Percentiles rank a stretch among this genome's conserved stretches.
Evolutionary conservation across 2,888 invertebrate genomes (phyloP).

Genomic region (Rhodophaea formosa): DNA sequence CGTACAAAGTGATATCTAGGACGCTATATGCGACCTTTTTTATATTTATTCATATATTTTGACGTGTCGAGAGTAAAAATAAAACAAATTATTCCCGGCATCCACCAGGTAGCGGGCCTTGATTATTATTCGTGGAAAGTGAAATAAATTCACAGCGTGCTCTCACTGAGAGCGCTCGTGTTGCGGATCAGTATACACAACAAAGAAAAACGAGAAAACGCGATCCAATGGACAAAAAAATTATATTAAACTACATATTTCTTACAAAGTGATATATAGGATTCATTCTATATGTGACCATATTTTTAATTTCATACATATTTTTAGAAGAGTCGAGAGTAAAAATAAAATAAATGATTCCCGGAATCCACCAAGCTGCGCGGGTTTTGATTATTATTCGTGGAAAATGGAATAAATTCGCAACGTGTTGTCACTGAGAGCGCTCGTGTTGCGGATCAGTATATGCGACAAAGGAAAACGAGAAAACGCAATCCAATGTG

Average conservation of each 20-base stretch:
- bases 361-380: background rate
- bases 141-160: background rate
- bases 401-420: constrained; percentile 1
- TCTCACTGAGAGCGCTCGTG: background rate
- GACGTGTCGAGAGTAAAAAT: background rate
- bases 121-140: background rate
- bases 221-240: no score
- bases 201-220: background rate
- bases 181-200: background rate
- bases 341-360: background rate
- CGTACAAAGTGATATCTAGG: no score
- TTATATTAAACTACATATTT: no score
- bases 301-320: background rate
- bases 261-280: no score
- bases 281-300: background rate
- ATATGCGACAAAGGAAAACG: background rate
- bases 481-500: background rate
- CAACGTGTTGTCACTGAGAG: background rate
- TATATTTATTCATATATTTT: background rate
- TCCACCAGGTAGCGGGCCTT: background rate
- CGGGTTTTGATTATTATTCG: background rate
- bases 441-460: background rate
- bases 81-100: background rate
- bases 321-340: background rate
- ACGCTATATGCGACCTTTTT: background rate